phyloP scores from a whole-genome alignment of 2,888 invertebrate genomes.

The Nomada flava region DNA sequence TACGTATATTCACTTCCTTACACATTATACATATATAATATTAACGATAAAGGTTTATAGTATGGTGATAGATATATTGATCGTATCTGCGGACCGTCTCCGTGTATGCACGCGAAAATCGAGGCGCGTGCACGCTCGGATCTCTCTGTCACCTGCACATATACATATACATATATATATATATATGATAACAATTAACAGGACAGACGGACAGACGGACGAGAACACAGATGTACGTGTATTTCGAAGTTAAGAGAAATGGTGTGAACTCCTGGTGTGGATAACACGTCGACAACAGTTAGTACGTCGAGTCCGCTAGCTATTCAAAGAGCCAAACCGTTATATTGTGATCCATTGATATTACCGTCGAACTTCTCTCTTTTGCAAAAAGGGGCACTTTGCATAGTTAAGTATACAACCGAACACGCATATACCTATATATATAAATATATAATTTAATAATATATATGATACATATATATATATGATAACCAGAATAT shows the following conservation, averaged over 20 bases:
- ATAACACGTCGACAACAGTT: constrained; percentile 26
- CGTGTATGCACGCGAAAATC: neutral
- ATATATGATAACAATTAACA: neutral
- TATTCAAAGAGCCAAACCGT: constrained; percentile 82
- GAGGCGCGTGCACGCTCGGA: neutral
- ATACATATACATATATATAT: neutral
- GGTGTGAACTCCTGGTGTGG: constrained; percentile 10
- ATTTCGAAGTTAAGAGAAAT: constrained; percentile 25
- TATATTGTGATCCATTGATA: constrained; percentile 81
- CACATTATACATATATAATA: constrained; percentile 35
- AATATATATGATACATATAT: constrained; percentile 62
- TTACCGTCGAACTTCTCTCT: constrained; percentile 76
- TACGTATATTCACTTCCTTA: constrained; percentile 47
- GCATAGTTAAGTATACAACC: constrained; percentile 78
- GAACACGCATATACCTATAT: constrained; percentile 77
- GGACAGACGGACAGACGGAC: constrained; percentile 18
- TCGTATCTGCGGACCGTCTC: neutral
- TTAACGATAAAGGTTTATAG: constrained; percentile 32
- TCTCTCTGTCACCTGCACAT: constrained; percentile 18
- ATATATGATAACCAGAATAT: constrained; percentile 80
- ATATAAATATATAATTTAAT: constrained; percentile 75
- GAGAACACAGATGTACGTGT: constrained; percentile 30
- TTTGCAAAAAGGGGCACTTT: constrained; percentile 77
- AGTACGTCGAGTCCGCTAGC: constrained; percentile 73
- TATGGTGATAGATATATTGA: neutral